Evolutionary conservation across 1,140 invertebrate genomes (phyloP).

Genomic region (Plutomurus gul): DNA sequence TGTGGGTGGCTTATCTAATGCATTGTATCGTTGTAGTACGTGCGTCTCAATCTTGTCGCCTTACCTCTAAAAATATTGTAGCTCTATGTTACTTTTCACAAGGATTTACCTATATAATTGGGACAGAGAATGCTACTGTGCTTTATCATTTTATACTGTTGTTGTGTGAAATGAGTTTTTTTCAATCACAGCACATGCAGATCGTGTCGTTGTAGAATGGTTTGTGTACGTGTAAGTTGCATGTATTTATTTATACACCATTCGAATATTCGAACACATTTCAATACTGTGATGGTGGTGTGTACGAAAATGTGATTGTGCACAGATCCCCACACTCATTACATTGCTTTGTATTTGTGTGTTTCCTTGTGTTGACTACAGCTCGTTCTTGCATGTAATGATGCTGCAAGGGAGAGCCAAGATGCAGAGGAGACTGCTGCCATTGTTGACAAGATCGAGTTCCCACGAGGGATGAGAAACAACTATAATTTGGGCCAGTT

Average conservation of each 20-base stretch:
- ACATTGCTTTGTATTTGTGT: neutral
- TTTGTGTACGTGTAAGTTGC: too few relatives aligned
- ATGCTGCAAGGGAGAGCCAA: slow-evolving; percentile 53
- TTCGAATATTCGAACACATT: too few relatives aligned
- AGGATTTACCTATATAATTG: slow-evolving; percentile 15
- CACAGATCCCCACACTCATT: too few relatives aligned
- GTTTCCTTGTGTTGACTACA: neutral
- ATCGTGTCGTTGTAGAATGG: slow-evolving; percentile 7
- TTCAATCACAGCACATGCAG: neutral
- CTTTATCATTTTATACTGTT: neutral
- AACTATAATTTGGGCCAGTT: slow-evolving; percentile 40
- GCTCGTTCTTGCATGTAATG: slow-evolving; percentile 53
- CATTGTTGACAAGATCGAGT: slow-evolving; percentile 50
- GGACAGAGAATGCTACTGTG: slow-evolving; percentile 1
- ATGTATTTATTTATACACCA: too few relatives aligned
- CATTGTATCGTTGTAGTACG: neutral
- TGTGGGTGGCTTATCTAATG: slow-evolving; percentile 15
- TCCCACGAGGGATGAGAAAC: slow-evolving; percentile 22
- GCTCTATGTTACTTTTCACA: too few relatives aligned
- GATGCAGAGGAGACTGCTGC: slow-evolving; percentile 51
- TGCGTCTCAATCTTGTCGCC: neutral
- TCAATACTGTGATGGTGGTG: too few relatives aligned
- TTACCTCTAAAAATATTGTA: neutral
- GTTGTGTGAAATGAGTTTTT: slow-evolving; percentile 8
- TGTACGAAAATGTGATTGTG: too few relatives aligned